Base-by-base conservation (phyloP, 1,140 invertebrate genomes). In the Bombus sibiricus region DNA sequence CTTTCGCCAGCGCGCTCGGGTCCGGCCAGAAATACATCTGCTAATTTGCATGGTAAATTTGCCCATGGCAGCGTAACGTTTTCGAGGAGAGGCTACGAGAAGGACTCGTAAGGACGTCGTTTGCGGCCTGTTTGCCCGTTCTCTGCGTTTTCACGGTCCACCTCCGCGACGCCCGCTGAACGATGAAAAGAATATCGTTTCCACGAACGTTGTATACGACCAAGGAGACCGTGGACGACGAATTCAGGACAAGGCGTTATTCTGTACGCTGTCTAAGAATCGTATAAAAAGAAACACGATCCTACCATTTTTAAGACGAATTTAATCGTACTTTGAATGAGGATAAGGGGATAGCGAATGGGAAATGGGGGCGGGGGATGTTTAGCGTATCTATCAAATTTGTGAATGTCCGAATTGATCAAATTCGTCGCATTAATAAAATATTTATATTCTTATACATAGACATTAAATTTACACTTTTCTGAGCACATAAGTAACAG, bases 1-100 rank as follows among this genome's bases (percentile, higher is more conserved):
- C 88, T 90, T 88, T 88, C 76, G 62, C 83, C 79, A 43, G 64
- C 41, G 43, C 22, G 10, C 28, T n/a, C 15, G 32, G 41, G n/a
- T 5, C 47, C 43, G 32, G 75, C 62, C 69, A 81, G 86, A 86
- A 90, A 90, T 90, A 90, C 89, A 90, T 90, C 89, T 88, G 89
- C 89, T 90, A 90, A 90, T 90, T 90, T 90, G 86, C 89, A 90
- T 90, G 86, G 89, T 90, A 90, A 90, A 90, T 90, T 90, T 88
- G 89, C 89, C 82, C 86, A 79, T 75, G 79, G 83, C 89, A 79
- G 89, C 89, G 89, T 88, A 86, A 90, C 86, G 76, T 86, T 88
- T 13, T 84, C 76, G 86, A 87, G 86, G 79, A 89, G 69, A 85
- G 78, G 41, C 76, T 59, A 62, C 41, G 72, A 53, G 53, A 74